Percentiles rank a stretch among this genome's conserved stretches.
Evolutionary conservation across 2,113 vertebrate species (phyloP).

Genomic region (Syngnathoides biaculeatus): DNA sequence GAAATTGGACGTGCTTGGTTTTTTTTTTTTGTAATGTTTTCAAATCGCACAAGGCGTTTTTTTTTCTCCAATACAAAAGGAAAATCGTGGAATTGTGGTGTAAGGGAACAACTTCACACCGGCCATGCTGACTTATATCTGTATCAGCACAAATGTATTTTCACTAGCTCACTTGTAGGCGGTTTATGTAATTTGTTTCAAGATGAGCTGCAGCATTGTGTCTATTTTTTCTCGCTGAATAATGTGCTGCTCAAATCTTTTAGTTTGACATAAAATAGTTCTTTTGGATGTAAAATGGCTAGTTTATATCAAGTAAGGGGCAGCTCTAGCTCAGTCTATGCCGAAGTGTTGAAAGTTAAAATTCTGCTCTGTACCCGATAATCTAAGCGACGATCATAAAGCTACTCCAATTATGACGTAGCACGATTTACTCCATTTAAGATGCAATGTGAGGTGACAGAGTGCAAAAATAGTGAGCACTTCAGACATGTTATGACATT

Average conservation of each 20-base stretch:
- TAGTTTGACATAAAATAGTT: constrained; percentile 18
- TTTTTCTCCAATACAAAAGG: constrained; percentile 20
- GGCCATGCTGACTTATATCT: constrained; percentile 26
- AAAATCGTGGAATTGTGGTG: constrained; percentile 37
- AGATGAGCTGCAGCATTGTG: constrained; percentile 24
- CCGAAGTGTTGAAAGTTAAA: neutral
- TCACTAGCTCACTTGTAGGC: constrained; percentile 58
- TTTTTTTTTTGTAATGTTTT: constrained; percentile 39
- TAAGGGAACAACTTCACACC: constrained; percentile 23
- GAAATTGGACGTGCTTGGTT: constrained; percentile 57
- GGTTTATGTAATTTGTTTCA: constrained; percentile 60
- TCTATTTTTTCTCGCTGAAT: constrained; percentile 25
- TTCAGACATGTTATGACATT: neutral
- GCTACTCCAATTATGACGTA: neutral
- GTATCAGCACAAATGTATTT: constrained; percentile 52
- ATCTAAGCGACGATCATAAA: neutral
- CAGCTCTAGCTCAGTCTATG: neutral
- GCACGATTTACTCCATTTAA: neutral
- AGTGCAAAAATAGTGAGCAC: neutral
- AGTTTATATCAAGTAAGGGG: neutral
- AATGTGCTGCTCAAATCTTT: constrained; percentile 33
- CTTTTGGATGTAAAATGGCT: no score
- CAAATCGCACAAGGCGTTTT: constrained; percentile 44
- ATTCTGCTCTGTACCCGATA: neutral
- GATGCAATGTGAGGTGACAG: neutral